Evolutionary conservation across 1,140 invertebrate genomes (phyloP).

Genomic region (Whitmania pigra): DNA sequence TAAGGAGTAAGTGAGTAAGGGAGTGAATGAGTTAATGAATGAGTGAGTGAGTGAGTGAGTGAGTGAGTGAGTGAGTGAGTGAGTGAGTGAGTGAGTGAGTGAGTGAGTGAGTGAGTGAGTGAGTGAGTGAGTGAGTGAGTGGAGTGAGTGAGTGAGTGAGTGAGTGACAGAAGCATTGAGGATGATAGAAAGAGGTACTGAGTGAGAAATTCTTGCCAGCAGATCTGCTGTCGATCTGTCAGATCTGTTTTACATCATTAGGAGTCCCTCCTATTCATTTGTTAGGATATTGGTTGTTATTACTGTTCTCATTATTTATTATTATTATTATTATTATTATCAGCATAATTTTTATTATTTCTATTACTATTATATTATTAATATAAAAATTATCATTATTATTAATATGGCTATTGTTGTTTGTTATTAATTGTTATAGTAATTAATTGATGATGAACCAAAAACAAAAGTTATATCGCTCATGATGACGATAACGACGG

Average conservation of each 20-base stretch:
- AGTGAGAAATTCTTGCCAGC: background rate
- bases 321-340: no score
- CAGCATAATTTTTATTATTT: no score
- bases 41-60: constrained; percentile 18
- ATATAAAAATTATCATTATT: no score
- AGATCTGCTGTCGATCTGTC: constrained; percentile 26
- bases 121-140: constrained; percentile 15
- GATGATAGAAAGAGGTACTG: background rate
- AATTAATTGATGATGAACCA: no score
- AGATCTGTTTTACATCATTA: no score
- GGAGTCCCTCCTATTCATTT: background rate
- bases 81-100: constrained; percentile 21
- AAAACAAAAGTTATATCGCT: no score
- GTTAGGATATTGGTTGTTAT: no score
- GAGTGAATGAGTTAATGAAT: constrained; percentile 22
- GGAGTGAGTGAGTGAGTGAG: constrained; percentile 1
- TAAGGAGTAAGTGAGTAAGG: constrained; percentile 7
- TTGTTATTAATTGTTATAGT: no score
- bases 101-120: constrained; percentile 19
- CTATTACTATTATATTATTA: no score
- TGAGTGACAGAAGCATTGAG: background rate
- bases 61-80: constrained; percentile 16
- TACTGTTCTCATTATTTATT: no score
- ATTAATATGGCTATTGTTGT: no score
- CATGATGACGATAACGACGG: no score